Conservation (phyloP, 2,113 vertebrate genomes). For the Synchiropus splendidus region DNA sequence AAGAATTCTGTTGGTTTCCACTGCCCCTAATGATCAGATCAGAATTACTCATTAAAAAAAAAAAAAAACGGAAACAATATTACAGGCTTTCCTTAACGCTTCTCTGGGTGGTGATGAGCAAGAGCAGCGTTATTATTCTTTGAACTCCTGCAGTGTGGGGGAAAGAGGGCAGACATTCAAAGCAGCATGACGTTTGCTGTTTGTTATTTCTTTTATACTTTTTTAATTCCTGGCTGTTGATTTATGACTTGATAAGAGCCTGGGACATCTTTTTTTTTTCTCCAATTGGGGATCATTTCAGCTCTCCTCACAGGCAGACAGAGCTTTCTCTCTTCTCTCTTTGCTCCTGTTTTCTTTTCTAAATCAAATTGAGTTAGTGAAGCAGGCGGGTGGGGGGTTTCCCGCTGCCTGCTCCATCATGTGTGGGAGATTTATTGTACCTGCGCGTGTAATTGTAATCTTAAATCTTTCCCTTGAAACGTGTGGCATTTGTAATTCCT, state of each 20-base stretch:
- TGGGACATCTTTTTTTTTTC: conserved; percentile 40
- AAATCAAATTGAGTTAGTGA: too few relatives aligned
- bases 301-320: conserved; percentile 41
- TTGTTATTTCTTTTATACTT: conserved; percentile 67
- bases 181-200: conserved; percentile 70
- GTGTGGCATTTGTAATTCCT: too few relatives aligned
- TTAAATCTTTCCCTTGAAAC: too few relatives aligned
- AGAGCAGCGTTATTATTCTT: conserved; percentile 73
- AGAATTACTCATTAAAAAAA: conserved; percentile 69
- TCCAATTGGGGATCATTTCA: conserved; percentile 49
- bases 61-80: conserved; percentile 58
- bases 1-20: conserved; percentile 33
- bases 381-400: too few relatives aligned
- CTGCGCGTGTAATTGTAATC: too few relatives aligned
- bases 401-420: too few relatives aligned
- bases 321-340: conserved; percentile 3
- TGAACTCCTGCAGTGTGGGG: conserved; percentile 70
- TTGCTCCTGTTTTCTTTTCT: conserved; percentile 9
- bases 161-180: conserved; percentile 64
- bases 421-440: too few relatives aligned
- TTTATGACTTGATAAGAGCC: conserved; percentile 63
- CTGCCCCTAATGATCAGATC: conserved; percentile 65
- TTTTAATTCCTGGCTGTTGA: conserved; percentile 63
- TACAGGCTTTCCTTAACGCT: conserved; percentile 65
- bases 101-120: conserved; percentile 72